These are phyloP conservation scores for Danionella dracula DNA, from an alignment of 2,797 vertebrate genomes.

Conservation along the genomic window DNA sequence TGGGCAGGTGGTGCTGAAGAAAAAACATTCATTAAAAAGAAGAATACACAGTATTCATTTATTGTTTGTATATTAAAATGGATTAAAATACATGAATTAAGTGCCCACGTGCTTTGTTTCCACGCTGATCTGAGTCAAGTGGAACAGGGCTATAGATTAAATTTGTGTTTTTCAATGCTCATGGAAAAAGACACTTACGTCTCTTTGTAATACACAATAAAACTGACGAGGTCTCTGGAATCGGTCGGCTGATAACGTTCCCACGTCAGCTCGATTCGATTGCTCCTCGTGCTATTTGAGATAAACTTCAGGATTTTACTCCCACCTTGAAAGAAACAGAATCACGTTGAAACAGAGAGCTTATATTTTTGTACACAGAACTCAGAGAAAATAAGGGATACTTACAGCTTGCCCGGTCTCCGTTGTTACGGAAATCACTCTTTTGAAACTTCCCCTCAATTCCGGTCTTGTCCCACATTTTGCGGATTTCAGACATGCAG, in stretches of 20 bases:
- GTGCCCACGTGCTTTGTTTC: no score
- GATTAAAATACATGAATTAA: no score
- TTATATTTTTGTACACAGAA: neutral
- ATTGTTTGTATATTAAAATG: no score
- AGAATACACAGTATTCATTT: no score
- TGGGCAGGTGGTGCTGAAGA: no score
- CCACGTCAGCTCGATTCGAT: slow-evolving; percentile 87
- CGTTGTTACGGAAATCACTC: slow-evolving; percentile 86
- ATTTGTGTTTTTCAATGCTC: no score
- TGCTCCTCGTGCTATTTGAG: slow-evolving; percentile 84
- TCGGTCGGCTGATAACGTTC: slow-evolving; percentile 86
- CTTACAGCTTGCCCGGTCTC: slow-evolving; percentile 94
- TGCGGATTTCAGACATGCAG: slow-evolving; percentile 91
- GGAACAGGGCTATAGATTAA: no score
- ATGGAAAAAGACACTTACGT: slow-evolving; percentile 74
- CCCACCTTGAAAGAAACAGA: slow-evolving; percentile 69
- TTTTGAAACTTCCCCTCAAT: slow-evolving; percentile 80
- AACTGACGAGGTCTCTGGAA: slow-evolving; percentile 94
- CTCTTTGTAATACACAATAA: slow-evolving; percentile 97
- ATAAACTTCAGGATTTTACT: slow-evolving; percentile 86
- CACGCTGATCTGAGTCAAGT: no score
- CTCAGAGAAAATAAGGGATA: neutral
- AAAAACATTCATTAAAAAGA: no score
- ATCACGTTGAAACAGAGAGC: neutral
- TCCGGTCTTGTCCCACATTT: slow-evolving; percentile 89